These are phyloP conservation scores for Holacanthella duospinosa DNA, from an alignment of 2,888 invertebrate genomes.

Conservation along the genomic window DNA sequence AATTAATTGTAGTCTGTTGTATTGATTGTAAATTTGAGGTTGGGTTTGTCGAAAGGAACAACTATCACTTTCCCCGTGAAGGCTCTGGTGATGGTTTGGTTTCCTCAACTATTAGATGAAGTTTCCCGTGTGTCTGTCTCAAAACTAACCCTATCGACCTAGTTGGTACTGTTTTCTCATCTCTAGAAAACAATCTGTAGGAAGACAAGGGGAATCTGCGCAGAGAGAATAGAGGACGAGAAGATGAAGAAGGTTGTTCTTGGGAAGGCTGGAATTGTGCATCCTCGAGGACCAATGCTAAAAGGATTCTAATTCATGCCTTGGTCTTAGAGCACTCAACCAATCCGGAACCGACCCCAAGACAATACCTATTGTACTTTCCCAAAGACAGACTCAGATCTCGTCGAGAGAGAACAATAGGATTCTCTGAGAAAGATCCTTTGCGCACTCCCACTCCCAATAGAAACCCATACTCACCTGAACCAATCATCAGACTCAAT, in stretches of 20 bases:
- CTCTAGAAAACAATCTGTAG: conserved; percentile 19
- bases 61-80: background rate
- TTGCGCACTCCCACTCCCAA: background rate
- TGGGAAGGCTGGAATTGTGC: background rate
- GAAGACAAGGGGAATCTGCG: conserved; percentile 25
- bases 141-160: background rate
- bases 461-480: background rate
- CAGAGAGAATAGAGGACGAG: conserved; percentile 13
- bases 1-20: background rate
- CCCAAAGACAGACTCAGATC: too few relatives aligned
- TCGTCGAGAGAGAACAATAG: too few relatives aligned
- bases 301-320: background rate
- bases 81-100: background rate
- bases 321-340: background rate
- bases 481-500: background rate
- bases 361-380: background rate
- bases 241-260: conserved; percentile 17
- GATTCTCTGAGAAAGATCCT: background rate
- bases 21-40: background rate
- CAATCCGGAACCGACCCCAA: background rate
- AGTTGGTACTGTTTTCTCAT: background rate
- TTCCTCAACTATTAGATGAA: too few relatives aligned
- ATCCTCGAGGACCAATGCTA: background rate
- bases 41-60: background rate
- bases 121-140: background rate